Conservation (phyloP, 2,113 vertebrate species). For the Cariama cristata region DNA sequence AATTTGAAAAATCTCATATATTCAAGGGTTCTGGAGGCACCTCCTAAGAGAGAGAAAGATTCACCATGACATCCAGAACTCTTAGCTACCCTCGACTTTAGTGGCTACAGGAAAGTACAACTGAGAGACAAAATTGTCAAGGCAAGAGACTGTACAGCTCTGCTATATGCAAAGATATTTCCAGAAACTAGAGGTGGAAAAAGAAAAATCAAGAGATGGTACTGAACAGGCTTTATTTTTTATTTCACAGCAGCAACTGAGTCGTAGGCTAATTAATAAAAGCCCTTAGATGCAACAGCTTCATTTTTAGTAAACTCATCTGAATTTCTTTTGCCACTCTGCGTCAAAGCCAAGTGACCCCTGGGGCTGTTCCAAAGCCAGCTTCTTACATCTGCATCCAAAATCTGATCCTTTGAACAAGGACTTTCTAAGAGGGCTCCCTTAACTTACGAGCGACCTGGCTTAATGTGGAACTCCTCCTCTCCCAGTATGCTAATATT, state of each 20-base stretch:
- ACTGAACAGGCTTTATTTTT: background rate
- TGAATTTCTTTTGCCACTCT: background rate
- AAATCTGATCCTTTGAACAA: background rate
- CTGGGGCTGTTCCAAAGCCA: background rate
- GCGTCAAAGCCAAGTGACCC: background rate
- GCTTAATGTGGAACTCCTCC: background rate
- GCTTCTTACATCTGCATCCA: background rate
- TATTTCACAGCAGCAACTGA: background rate
- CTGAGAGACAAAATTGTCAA: background rate
- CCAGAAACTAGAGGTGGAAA: background rate
- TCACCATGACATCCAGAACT: background rate
- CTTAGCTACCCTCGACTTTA: background rate
- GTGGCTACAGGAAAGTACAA: background rate
- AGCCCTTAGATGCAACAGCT: background rate
- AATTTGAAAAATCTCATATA: background rate
- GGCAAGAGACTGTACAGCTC: background rate
- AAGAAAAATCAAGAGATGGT: background rate
- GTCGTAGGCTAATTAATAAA: background rate
- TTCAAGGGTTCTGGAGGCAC: background rate
- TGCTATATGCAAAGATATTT: background rate
- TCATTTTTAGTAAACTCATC: background rate
- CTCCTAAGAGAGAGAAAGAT: background rate
- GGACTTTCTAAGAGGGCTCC: background rate
- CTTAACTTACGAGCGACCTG: background rate
- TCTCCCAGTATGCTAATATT: background rate